Evolutionary conservation across 2,888 invertebrate species (phyloP), one percentile per base, ranked within the genome.

Genomic region (Synanthedon tipuliformis): DNA sequence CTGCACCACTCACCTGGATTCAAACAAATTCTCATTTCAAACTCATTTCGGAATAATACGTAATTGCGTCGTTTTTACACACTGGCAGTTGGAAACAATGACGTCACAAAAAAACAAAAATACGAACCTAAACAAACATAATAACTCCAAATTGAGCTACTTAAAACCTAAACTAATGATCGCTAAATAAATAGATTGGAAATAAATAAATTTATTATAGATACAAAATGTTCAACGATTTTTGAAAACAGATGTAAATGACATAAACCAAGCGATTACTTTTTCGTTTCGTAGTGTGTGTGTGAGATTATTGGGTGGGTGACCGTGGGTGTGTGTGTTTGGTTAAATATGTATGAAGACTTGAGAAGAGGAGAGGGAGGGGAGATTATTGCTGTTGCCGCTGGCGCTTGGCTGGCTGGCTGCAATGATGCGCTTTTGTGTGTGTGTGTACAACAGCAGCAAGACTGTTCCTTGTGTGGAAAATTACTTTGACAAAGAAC

Each of bases 41-140:
- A 76, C 78, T 81, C 88, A 88, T 87, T 81, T 84, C 78, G 70
- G 62, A 69, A 73, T 76, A 82, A 63, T 80, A 80, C 79, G 80
- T 78, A 89, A 90, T 89, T 90, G 90, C 90, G 90, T 90, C 89
- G 89, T 90, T 81, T 80, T 68, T 73, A 76, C 3, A 10, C 34
- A 34, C 79, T 88, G 81, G 84, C 85, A 85, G 82, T 85, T 81
- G 82, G 82, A 84, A 84, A 84, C 75, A 80, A 81, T 89, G 90
- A 90, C 90, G 90, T 90, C 89, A 90, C 86, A 78, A 18, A 73
- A 62, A 73, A 74, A 73, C 74, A 74, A 72, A 73, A 73, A 68
- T 55, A 57, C 55, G 54, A 51, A 74, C 68, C 61, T 63, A 73
- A 63, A 66, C 69, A 71, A 68, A 73, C 73, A 76, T 75, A 71